These are phyloP conservation scores for Notiomystis cincta DNA, from an alignment of 2,113 vertebrate species.

Conservation along the genomic window DNA sequence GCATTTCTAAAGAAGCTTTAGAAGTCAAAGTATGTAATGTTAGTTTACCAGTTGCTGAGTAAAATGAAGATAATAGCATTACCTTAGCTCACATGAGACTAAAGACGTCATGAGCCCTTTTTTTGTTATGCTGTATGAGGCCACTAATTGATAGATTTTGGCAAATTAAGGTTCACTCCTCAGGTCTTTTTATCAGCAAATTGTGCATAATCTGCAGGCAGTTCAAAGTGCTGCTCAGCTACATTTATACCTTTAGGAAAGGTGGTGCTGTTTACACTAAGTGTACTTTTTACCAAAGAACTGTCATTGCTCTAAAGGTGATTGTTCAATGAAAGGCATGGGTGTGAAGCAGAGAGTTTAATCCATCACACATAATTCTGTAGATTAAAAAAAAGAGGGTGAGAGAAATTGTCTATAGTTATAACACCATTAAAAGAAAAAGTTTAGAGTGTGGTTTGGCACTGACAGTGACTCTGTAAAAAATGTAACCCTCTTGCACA, in stretches of 20 bases:
- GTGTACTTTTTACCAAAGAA: not conserved
- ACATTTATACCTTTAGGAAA: not conserved
- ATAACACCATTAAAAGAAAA: not conserved
- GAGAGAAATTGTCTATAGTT: not conserved
- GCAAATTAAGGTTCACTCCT: not conserved
- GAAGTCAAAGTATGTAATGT: not conserved
- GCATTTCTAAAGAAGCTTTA: not conserved
- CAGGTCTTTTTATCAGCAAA: not conserved
- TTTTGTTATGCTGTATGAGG: not conserved
- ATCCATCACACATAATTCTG: not conserved
- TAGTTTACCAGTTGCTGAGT: not conserved
- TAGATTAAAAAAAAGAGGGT: not conserved
- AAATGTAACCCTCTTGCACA: constrained; percentile 3
- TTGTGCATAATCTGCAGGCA: not conserved
- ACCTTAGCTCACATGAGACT: not conserved
- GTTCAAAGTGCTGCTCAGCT: not conserved
- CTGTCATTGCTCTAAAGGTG: not conserved
- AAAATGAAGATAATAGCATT: not conserved
- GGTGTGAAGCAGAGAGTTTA: not conserved
- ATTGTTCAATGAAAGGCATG: not conserved
- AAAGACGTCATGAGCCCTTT: not conserved
- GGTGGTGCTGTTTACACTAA: not conserved
- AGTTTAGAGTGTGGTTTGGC: not conserved
- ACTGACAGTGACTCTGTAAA: not conserved
- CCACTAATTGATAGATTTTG: not conserved